Base-by-base conservation (phyloP, 2,888 invertebrate species). In the Psylliodes chrysocephalus region DNA sequence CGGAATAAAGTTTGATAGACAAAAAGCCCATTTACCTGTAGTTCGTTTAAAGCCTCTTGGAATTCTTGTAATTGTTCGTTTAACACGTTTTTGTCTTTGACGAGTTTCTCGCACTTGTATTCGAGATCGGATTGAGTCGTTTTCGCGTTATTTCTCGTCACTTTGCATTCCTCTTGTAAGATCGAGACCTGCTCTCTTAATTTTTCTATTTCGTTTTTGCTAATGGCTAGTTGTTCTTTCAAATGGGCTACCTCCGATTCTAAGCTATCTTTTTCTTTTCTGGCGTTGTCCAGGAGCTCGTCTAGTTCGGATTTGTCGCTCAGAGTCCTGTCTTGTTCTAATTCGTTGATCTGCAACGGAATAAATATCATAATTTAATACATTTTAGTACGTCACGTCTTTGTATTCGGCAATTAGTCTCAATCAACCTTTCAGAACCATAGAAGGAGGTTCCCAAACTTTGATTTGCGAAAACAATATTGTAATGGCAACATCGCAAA, bases 91-190 rank as follows among this genome's bases (percentile, higher is more conserved):
- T 91, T 91, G 74, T 95, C 95, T 38, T 89, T 87, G 12, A 90
- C 88, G 70, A 92, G 77, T 74, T 90, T 90, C 71, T 92, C 90
- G 53, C 92, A 82, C 68, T 91, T 90, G 80, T 91, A 93, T 78
- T 95, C 93, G 72, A 95, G 83, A 78, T 94, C 93, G 0, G 91
- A 90, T 70, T 94, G 88, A 5, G 92, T 91, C 17, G 91, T 92
- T 80, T 93, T 94, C n/a, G 94, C 93, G 79, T 91, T 94, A 77
- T 93, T 95, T 68, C 93, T 88, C 0, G 90, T 90, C 40, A 92
- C 88, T 84, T 89, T 90, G 71, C 87, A 87, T 77, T 92, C 91
- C 75, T 92, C 91, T 64, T 89, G 89, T 25, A 90, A 82, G 12
- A 86, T 86, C 1, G 86, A 85, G n/a, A 91, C 82, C 68, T 90